Evolutionary conservation across 2,113 vertebrate genomes (phyloP).

Genomic region (Azemiops feae): DNA sequence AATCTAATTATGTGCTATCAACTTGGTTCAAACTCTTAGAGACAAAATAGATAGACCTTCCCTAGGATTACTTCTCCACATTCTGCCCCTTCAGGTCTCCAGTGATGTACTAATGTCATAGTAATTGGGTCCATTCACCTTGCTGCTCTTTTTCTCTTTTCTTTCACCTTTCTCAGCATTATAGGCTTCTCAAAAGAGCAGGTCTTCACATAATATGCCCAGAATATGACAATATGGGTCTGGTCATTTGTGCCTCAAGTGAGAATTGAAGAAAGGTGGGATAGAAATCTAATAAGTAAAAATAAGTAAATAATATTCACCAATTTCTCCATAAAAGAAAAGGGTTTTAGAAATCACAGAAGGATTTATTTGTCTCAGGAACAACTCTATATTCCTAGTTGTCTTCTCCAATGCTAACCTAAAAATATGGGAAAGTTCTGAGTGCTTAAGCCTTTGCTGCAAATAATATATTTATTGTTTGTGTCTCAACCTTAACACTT

Average conservation of each 20-base stretch:
- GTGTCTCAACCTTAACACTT: slow-evolving; percentile 26
- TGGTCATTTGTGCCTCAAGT: not conserved
- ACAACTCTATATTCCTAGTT: not conserved
- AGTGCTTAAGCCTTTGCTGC: slow-evolving; percentile 14
- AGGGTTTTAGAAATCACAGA: not conserved
- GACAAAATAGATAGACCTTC: not conserved
- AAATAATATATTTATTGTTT: slow-evolving; percentile 1
- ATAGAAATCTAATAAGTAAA: not conserved
- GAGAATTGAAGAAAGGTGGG: not conserved
- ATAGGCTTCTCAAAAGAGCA: not conserved
- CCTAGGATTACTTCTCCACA: not conserved
- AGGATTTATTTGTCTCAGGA: not conserved
- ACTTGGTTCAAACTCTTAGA: not conserved
- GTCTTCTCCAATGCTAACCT: not conserved
- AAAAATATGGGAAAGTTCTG: not conserved
- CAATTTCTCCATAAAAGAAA: not conserved
- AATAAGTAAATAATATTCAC: not conserved
- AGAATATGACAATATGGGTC: not conserved
- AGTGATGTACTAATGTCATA: not conserved
- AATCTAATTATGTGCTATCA: not conserved
- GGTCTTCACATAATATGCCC: not conserved
- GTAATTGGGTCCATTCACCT: not conserved
- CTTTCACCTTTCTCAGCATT: not conserved
- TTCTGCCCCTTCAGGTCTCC: not conserved
- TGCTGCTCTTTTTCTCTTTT: not conserved